Evolutionary conservation across 2,113 vertebrate genomes (phyloP), one percentile per base, ranked within the genome.

Genomic region (Formicarius rufipectus): DNA sequence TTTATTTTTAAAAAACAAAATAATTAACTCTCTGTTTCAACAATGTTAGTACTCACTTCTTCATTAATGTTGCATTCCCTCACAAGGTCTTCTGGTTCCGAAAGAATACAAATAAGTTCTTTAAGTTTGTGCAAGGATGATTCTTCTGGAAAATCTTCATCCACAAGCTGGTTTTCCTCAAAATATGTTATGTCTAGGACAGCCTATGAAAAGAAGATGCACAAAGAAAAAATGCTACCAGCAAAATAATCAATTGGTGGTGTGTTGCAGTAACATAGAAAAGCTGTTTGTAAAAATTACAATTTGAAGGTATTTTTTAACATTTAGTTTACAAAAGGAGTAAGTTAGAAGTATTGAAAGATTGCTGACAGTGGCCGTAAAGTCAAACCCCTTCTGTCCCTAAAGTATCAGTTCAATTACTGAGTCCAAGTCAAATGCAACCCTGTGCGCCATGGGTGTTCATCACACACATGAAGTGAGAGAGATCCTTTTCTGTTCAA

Each of bases 111-210:
- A 81, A 98, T 98, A 80, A 99, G 97, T 84, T 99, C 98, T 97
- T 98, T 98, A 85, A 99, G 99, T 98, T 99, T 99, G 89, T 98
- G 98, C 42, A 98, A 97, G 55, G 99, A 99, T 88, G 97, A 98
- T 64, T 99, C 98, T 93, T 99, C 99, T 20, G 98, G 98, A 93
- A 99, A 99, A 97, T 99, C 99, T 97, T 99, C 98, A 97, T 99
- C 99, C 87, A 99, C 99, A 91, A 99, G 98, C 82, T 98, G 98
- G 87, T 99, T 99, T 96, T 99, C 99, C 93, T 99, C 99, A 98
- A 98, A 99, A 97, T 99, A 99, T 0, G 99, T 99, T 92, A 99
- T 98, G 92, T 99, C 99, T 90, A 99, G 96, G 56, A 99, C 97
- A 59, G 99, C 99, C 99, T 99, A 81, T 27, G 45, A 58, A 95